phyloP scores from a whole-genome alignment of 2,113 vertebrate genomes.

The Uria aalge region DNA sequence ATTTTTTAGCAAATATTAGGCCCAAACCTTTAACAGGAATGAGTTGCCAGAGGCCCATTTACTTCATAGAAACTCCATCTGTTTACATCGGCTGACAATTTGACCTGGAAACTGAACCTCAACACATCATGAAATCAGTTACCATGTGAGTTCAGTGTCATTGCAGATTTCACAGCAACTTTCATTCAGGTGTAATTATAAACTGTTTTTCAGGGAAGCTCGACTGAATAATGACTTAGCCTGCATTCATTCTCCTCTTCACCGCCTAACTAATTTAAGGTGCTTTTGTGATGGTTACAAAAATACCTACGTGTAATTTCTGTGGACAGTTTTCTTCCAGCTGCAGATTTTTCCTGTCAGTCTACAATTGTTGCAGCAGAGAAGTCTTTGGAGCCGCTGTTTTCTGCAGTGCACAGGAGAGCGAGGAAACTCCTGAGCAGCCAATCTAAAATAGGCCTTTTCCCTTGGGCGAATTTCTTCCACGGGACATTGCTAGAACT shows the following conservation, averaged over 20 bases:
- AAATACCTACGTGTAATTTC: neutral
- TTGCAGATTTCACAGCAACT: neutral
- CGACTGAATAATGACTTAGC: neutral
- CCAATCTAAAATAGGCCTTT: neutral
- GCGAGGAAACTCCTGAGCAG: neutral
- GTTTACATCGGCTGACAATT: neutral
- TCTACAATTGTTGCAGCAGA: neutral
- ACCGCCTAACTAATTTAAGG: neutral
- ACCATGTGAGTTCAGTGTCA: neutral
- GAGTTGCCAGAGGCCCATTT: neutral
- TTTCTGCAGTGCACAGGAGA: neutral
- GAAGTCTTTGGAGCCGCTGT: neutral
- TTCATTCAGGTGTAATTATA: neutral
- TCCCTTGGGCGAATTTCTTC: neutral
- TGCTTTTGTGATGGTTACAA: neutral
- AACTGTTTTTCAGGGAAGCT: neutral
- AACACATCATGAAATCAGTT: neutral
- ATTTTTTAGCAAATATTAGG: neutral
- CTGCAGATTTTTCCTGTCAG: neutral
- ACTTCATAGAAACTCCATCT: neutral
- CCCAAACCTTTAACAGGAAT: neutral
- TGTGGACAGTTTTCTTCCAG: neutral
- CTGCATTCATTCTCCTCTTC: neutral
- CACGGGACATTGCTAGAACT: neutral
- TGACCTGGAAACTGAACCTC: neutral